These are phyloP conservation scores for Caenorhabditis virilis DNA, from an alignment of 2,888 invertebrate genomes.

Conservation along the genomic window DNA sequence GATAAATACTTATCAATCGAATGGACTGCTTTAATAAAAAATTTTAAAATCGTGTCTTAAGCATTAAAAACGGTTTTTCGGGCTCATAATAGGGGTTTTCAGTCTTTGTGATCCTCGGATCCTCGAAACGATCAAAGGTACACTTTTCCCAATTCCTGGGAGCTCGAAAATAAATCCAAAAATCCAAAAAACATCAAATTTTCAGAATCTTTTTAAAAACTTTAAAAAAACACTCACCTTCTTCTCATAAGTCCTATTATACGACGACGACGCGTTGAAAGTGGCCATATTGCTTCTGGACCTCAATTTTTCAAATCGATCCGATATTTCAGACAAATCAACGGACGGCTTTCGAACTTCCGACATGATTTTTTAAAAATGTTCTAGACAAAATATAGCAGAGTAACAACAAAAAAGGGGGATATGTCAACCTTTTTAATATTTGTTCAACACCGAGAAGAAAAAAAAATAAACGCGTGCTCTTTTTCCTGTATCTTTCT, in stretches of 20 bases:
- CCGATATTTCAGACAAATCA: conserved; percentile 31
- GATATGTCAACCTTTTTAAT: not conserved
- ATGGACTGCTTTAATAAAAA: no score
- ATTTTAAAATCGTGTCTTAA: no score
- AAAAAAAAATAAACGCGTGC: no score
- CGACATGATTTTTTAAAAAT: not conserved
- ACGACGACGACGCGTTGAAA: conserved; percentile 60
- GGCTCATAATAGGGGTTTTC: no score
- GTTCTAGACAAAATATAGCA: not conserved
- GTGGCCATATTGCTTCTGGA: conserved; percentile 49
- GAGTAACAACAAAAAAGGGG: not conserved
- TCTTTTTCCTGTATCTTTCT: no score
- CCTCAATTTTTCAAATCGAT: conserved; percentile 38
- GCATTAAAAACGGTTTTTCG: no score
- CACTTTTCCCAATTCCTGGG: no score
- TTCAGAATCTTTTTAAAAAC: conserved; percentile 1
- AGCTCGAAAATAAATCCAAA: no score
- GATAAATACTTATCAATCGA: no score
- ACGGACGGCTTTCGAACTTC: not conserved
- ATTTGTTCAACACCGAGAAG: conserved; percentile 9
- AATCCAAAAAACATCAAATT: not conserved
- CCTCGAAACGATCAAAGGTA: no score
- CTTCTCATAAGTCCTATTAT: conserved; percentile 65
- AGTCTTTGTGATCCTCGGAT: no score
- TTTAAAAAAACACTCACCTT: conserved; percentile 46